Conservation (phyloP, 2,113 vertebrate species). For the Anolis sagrei region DNA sequence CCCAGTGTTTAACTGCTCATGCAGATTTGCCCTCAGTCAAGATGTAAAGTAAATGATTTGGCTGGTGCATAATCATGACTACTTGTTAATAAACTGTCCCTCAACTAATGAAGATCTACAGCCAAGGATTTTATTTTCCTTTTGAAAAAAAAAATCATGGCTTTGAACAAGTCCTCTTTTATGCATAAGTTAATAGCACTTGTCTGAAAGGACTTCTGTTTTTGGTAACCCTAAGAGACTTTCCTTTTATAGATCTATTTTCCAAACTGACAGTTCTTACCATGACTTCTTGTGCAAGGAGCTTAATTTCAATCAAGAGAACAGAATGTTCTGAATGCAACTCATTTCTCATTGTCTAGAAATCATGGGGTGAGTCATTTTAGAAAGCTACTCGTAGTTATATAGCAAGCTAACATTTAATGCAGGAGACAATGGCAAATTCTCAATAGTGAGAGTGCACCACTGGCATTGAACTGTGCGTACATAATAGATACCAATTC, state of each 20-base stretch:
- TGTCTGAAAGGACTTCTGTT: neutral
- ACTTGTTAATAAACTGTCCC: no score
- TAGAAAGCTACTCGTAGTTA: neutral
- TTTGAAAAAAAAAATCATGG: neutral
- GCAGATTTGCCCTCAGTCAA: no score
- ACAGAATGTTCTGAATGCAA: neutral
- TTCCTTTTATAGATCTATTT: neutral
- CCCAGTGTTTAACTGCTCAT: no score
- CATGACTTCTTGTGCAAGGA: neutral
- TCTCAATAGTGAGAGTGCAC: neutral
- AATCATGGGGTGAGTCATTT: neutral
- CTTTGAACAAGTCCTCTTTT: neutral
- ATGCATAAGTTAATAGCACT: neutral
- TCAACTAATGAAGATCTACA: no score
- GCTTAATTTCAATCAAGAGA: conserved; percentile 19
- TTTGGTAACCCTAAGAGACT: conserved; percentile 6
- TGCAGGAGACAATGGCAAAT: neutral
- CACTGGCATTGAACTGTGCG: neutral
- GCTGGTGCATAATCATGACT: no score
- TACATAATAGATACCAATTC: neutral
- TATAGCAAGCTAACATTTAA: conserved; percentile 18
- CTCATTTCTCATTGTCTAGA: conserved; percentile 27
- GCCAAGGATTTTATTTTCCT: neutral
- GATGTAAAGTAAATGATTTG: no score
- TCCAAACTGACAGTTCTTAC: neutral